These are phyloP conservation scores for Eleginops maclovinus DNA, from an alignment of 2,113 vertebrate species.

Conservation along the genomic window DNA sequence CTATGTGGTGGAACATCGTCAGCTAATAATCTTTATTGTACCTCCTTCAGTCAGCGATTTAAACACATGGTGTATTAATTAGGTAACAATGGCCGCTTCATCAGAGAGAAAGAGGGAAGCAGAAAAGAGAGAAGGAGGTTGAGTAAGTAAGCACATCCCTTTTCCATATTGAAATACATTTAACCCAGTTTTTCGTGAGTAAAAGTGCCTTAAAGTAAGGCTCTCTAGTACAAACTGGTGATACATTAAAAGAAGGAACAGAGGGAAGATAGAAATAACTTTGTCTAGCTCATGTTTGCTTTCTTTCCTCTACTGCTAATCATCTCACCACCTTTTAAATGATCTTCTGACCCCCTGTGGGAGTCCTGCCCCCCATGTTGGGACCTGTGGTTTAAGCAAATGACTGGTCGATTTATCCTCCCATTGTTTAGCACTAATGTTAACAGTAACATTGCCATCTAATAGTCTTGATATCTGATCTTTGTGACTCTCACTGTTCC, in stretches of 20 bases:
- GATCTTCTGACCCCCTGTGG: neutral
- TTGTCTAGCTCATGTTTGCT: neutral
- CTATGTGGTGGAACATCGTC: constrained; percentile 16
- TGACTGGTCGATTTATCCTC: neutral
- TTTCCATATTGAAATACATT: constrained; percentile 46
- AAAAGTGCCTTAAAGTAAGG: neutral
- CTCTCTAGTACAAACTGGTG: neutral
- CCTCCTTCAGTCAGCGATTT: constrained; percentile 26
- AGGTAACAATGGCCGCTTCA: constrained; percentile 67
- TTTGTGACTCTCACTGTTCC: neutral
- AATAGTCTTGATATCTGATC: neutral
- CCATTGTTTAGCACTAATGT: neutral
- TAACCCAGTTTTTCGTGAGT: constrained; percentile 42
- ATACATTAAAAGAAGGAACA: neutral
- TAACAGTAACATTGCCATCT: neutral
- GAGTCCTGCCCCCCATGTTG: neutral
- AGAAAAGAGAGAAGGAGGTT: constrained; percentile 18
- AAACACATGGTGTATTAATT: constrained; percentile 62
- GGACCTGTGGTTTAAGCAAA: neutral
- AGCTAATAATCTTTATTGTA: constrained; percentile 41
- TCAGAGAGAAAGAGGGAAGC: constrained; percentile 39
- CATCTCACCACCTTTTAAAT: neutral
- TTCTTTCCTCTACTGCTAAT: neutral
- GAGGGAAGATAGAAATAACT: neutral
- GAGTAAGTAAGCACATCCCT: constrained; percentile 25